Base-by-base conservation (phyloP, 2,888 invertebrate species). In the Andrena minutula region DNA sequence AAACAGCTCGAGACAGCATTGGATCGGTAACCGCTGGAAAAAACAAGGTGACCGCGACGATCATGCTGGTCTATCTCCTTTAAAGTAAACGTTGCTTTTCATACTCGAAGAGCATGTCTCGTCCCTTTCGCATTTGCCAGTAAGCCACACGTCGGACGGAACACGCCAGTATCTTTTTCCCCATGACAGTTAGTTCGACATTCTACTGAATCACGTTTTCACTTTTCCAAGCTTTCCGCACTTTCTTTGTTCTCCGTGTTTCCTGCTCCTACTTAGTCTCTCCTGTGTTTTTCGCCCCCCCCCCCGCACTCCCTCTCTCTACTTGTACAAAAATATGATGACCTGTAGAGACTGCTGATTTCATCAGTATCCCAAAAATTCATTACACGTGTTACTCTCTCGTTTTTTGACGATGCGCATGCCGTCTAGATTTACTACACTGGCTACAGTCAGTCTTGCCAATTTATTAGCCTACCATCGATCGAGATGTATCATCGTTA, bases 81-180 rank as follows among this genome's bases (percentile, higher is more conserved):
- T 86, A 86, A 89, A 79, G 68, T 61, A 75, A 81, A 84, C 77
- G 83, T 71, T 85, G 68, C 79, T 82, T 86, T 77, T 87, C 81
- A 74, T 88, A 79, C 71, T 60, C 82, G 58, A 60, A 75, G 76
- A 82, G 53, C 69, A 58, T 78, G 70, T 83, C 78, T 79, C 79
- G 75, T 79, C 72, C 75, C 78, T 87, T 75, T 83, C 75, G 60
- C 66, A 47, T 70, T 58, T 75, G 51, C 30, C 58, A 75, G 68
- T 75, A 72, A 85, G 75, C 75, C 75, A 85, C 85, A 69, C 63
- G 58, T 66, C 56, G 51, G 71, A 63, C 63, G 35, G 12, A 72
- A 53, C 26, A 61, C 49, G 51, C 10, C 75, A 56, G 53, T 72
- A 72, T 68, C 68, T 53, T 70, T 65, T 58, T 65, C 60, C 63